Evolutionary conservation across 2,797 vertebrate genomes (phyloP).

Genomic region (Sebastes hubbsi): DNA sequence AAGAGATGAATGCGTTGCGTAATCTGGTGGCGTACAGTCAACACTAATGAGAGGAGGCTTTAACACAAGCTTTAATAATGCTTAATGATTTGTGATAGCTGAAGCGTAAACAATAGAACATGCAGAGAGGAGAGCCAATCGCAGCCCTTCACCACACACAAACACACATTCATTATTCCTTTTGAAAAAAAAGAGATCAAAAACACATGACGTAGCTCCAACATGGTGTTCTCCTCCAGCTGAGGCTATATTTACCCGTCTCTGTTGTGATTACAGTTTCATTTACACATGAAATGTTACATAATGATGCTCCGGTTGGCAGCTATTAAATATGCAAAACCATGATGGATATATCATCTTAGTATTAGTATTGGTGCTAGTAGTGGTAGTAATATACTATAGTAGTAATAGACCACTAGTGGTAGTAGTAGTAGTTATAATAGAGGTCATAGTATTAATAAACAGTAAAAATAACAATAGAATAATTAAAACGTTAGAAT

Average conservation of each 20-base stretch:
- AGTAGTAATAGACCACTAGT: no score
- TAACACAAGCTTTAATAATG: conserved; percentile 16
- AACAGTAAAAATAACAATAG: no score
- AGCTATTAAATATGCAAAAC: background rate
- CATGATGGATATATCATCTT: background rate
- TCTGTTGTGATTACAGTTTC: background rate
- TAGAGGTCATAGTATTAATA: no score
- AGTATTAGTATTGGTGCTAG: no score
- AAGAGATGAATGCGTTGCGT: conserved; percentile 46
- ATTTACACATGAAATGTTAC: background rate
- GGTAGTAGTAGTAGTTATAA: no score
- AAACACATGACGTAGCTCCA: background rate
- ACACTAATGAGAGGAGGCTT: conserved; percentile 47
- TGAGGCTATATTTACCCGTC: conserved; percentile 1
- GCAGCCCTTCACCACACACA: background rate
- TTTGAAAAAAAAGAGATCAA: background rate
- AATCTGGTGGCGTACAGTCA: conserved; percentile 44
- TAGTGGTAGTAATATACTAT: no score
- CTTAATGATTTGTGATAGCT: conserved; percentile 37
- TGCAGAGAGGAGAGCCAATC: background rate
- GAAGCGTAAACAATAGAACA: conserved; percentile 28
- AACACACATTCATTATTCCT: conserved; percentile 7
- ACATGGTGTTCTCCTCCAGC: background rate
- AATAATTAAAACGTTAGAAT: no score
- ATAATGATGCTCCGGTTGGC: background rate